Percentiles rank a stretch among this genome's conserved stretches.
Evolutionary conservation across 2,113 vertebrate genomes (phyloP).

Genomic region (Dryoscopus gambensis): DNA sequence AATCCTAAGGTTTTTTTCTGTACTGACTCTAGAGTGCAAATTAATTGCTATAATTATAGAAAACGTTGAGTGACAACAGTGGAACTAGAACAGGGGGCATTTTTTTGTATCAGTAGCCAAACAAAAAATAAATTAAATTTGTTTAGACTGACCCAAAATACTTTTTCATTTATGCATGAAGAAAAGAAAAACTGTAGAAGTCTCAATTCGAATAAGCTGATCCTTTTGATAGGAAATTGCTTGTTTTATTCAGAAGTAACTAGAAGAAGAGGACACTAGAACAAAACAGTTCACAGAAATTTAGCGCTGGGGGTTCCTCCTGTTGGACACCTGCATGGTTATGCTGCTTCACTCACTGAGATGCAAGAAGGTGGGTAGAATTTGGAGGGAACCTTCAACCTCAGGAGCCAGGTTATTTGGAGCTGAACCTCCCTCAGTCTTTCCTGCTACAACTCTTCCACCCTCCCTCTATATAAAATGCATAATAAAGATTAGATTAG

Average conservation of each 20-base stretch:
- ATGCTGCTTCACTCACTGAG: neutral
- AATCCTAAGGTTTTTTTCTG: neutral
- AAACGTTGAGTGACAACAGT: neutral
- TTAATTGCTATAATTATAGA: neutral
- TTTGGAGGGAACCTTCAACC: neutral
- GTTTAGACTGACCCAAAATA: neutral
- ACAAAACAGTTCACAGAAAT: neutral
- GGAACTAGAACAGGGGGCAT: neutral
- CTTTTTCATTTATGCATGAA: neutral
- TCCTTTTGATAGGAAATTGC: neutral
- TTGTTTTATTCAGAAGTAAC: neutral
- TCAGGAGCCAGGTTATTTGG: neutral
- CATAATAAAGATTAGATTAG: neutral
- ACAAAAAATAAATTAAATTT: neutral
- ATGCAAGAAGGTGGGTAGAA: neutral
- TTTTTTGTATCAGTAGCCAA: neutral
- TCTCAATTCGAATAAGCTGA: neutral
- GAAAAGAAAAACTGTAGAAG: neutral
- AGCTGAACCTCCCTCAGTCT: neutral
- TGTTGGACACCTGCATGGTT: neutral
- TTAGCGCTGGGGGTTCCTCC: neutral
- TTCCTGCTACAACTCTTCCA: neutral
- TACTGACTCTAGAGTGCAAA: neutral
- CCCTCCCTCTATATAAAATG: neutral
- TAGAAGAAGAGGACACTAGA: neutral